Evolutionary conservation across 2,888 invertebrate species (phyloP), one percentile per base, ranked within the genome.

Genomic region (Cheilosia impressa): DNA sequence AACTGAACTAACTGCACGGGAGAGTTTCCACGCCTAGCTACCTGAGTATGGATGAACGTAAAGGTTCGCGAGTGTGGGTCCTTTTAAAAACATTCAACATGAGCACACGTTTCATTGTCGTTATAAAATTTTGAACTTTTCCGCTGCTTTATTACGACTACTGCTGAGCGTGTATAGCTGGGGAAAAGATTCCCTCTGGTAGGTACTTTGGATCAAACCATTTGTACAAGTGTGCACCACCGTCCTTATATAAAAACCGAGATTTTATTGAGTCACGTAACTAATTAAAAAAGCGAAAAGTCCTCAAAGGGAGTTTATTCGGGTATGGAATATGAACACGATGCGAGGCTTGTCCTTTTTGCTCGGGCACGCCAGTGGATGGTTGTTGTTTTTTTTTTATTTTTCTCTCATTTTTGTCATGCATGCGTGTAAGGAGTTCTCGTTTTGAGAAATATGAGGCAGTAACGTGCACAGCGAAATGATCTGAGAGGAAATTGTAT

Each of bases 241-340:
- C 57, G 13, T 34, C 41, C 60, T n/a, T 58, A 24, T 76, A 57
- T 53, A 53, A 43, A 19, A 78, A 68, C 72, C 17, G 75, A 79
- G 85, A 85, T 87, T 85, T 78, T 79, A 87, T 87, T 82, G 79
- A 87, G 87, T 87, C 87, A 87, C 87, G 87, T 87, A 87, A 87
- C 87, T 87, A 87, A 87, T 87, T 87, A 87, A 87, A 60, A 85
- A 81, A 71, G 75, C 79, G 73, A 47, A 79, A 84, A 73, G 75
- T 84, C 75, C 58, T 79, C 47, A 75, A 71, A 71, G 24, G 47
- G 58, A 75, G 57, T 63, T 68, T 68, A 57, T 78, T 68, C 34
- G 62, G 17, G 19, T 45, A 17, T 60, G 31, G 66, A 24, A 27
- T 73, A 57, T 73, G 77, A 73, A 79, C 81, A 62, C 80, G n/a